phyloP scores from a whole-genome alignment of 2,113 vertebrate species.

The Thymallus thymallus region DNA sequence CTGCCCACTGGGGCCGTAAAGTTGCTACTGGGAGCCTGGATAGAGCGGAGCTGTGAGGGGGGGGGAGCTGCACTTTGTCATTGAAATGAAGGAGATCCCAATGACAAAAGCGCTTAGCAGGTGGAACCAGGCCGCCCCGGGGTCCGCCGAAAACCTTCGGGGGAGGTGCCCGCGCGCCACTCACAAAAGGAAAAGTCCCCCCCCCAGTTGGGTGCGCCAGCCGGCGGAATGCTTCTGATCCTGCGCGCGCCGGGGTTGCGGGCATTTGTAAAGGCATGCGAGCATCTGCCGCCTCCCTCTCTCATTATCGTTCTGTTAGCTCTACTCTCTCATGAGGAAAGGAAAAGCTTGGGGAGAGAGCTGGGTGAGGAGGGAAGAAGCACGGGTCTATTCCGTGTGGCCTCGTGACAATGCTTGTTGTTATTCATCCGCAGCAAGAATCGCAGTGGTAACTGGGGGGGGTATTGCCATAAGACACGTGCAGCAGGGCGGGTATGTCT shows the following conservation, averaged over 20 bases:
- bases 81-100: constrained; percentile 77
- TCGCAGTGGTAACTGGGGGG: constrained; percentile 27
- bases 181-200: constrained; percentile 12
- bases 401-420: constrained; percentile 35
- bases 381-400: constrained; percentile 14
- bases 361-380: constrained; percentile 5
- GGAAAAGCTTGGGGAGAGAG: constrained; percentile 43
- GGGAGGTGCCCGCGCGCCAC: constrained; percentile 59
- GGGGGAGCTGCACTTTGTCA: constrained; percentile 82
- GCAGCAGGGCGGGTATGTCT: constrained; percentile 11
- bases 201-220: constrained; percentile 53
- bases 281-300: constrained; percentile 86
- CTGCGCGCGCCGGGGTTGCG: constrained; percentile 73
- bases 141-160: constrained; percentile 64
- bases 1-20: constrained; percentile 76
- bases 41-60: constrained; percentile 15
- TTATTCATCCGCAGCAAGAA: constrained; percentile 25
- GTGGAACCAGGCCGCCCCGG: constrained; percentile 82
- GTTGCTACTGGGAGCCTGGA: constrained; percentile 73
- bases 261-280: constrained; percentile 94
- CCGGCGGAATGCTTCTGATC: too few relatives aligned
- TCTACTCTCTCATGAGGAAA: constrained; percentile 64
- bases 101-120: constrained; percentile 89
- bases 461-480: constrained; percentile 39
- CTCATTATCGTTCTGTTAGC: constrained; percentile 88